Percentiles rank a stretch among this genome's conserved stretches.
Evolutionary conservation across 2,888 invertebrate species (phyloP).

Genomic region (Phengaris arion): DNA sequence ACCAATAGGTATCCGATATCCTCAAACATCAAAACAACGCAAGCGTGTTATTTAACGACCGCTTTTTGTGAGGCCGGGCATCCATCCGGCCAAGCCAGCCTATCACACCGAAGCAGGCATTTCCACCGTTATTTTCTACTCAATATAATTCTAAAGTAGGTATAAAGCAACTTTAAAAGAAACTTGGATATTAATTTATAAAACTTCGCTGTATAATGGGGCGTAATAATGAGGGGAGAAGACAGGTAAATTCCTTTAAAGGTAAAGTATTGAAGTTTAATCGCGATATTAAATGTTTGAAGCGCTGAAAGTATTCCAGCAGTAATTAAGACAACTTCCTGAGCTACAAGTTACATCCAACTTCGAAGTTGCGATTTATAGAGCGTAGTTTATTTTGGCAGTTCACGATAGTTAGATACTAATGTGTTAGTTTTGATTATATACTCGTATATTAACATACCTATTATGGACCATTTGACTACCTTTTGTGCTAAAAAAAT

Average conservation of each 20-base stretch:
- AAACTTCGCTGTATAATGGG: background rate
- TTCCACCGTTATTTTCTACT: background rate
- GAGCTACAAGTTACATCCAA: background rate
- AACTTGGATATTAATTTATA: background rate
- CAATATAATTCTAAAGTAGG: background rate
- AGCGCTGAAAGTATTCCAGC: background rate
- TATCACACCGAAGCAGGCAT: no score
- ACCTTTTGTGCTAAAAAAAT: no score
- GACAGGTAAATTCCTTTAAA: constrained; percentile 8
- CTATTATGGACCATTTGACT: no score
- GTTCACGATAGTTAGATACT: background rate
- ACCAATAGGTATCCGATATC: no score
- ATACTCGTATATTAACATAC: no score
- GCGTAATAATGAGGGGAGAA: background rate
- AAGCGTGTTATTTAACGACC: no score
- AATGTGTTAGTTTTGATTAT: background rate
- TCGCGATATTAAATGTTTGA: constrained; percentile 27
- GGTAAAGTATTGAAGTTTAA: constrained; percentile 15
- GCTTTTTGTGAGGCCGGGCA: no score
- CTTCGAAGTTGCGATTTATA: background rate
- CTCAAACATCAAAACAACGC: no score
- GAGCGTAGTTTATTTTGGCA: background rate
- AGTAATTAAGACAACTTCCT: constrained; percentile 26
- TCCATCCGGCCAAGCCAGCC: no score
- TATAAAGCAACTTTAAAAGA: background rate